Evolutionary conservation across 2,113 vertebrate species (phyloP).

Genomic region (Prietella phreatophila): DNA sequence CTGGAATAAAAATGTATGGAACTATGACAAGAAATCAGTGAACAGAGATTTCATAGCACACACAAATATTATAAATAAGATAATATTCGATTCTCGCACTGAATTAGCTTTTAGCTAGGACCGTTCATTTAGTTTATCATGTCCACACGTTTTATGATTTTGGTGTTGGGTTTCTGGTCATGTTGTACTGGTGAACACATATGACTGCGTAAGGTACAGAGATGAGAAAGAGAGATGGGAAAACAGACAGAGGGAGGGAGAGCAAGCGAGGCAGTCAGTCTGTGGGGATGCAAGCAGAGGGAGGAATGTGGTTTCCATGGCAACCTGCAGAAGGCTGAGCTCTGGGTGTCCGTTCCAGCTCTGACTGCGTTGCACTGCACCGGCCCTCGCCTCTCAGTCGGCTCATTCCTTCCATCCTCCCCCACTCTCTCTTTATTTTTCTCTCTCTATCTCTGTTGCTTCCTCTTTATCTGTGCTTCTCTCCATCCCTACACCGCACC

Average conservation of each 20-base stretch:
- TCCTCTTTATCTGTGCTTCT: conserved; percentile 57
- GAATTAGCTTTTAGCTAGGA: not conserved
- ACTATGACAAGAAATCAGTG: conserved; percentile 66
- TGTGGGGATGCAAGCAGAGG: conserved; percentile 80
- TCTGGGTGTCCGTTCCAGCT: conserved; percentile 79
- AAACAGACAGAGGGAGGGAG: conserved; percentile 50
- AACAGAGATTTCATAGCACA: not conserved
- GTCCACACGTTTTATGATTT: not conserved
- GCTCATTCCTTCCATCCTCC: conserved; percentile 61
- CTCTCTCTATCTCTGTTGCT: conserved; percentile 48
- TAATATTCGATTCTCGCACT: not conserved
- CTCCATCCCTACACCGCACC: conserved; percentile 49
- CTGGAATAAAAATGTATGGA: conserved; percentile 58
- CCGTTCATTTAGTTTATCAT: not conserved
- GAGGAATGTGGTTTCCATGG: conserved; percentile 83
- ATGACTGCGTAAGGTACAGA: conserved; percentile 52
- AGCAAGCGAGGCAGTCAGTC: conserved; percentile 62
- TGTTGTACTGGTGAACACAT: conserved; percentile 36
- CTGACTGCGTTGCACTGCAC: conserved; percentile 72
- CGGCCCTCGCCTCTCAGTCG: conserved; percentile 70
- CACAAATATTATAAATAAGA: not conserved
- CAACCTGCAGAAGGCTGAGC: conserved; percentile 77
- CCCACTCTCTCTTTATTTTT: conserved; percentile 50
- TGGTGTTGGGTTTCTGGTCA: not conserved
- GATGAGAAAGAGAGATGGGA: conserved; percentile 56